These are phyloP conservation scores for Columbina picui DNA, from an alignment of 2,113 vertebrate species.

Conservation along the genomic window DNA sequence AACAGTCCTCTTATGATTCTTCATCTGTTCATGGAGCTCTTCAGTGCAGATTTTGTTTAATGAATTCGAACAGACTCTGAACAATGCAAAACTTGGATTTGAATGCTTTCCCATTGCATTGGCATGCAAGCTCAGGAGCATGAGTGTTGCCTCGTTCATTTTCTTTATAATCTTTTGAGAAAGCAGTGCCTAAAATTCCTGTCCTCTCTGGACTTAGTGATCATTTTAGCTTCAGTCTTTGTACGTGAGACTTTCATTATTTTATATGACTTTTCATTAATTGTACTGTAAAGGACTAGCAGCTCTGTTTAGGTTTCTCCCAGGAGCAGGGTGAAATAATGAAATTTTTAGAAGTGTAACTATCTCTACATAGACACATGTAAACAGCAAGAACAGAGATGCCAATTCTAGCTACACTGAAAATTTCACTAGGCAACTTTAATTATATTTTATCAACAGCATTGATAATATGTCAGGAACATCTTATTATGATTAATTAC, in stretches of 20 bases:
- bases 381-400: neutral
- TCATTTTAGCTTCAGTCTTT: neutral
- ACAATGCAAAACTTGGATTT: neutral
- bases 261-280: neutral
- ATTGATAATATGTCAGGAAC: conserved; percentile 11
- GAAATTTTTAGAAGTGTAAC: neutral
- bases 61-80: neutral
- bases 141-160: neutral
- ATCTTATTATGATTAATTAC: conserved; percentile 52
- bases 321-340: neutral
- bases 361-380: rapidly evolving
- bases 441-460: conserved; percentile 55
- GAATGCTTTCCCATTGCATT: neutral
- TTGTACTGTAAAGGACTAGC: neutral
- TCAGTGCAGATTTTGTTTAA: neutral
- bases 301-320: neutral
- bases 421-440: conserved; percentile 8
- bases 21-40: neutral
- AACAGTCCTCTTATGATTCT: neutral
- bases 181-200: neutral
- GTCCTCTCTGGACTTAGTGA: neutral
- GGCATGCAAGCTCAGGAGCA: neutral
- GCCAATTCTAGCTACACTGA: neutral
- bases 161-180: neutral
- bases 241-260: neutral